Percentiles rank a stretch among this genome's conserved stretches.
Evolutionary conservation across 2,113 vertebrate genomes (phyloP).

Genomic region (Mustela lutreola): DNA sequence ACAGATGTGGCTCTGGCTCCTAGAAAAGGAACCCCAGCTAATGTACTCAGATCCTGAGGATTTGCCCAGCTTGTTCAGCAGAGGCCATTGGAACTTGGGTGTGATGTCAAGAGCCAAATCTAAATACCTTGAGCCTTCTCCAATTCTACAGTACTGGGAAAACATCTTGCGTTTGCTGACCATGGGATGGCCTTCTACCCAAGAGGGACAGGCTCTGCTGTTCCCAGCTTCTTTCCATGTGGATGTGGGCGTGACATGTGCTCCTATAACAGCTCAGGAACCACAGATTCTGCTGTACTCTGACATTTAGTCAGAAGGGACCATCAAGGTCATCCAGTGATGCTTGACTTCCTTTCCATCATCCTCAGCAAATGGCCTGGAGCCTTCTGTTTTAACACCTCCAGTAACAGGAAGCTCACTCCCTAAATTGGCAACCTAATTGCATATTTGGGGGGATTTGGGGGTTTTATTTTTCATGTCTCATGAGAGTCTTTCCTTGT

Average conservation of each 20-base stretch:
- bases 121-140: slow-evolving; percentile 37
- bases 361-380: not conserved
- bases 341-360: not conserved
- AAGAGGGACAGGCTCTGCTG: not conserved
- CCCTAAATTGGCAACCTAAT: not conserved
- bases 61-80: not conserved
- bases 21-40: slow-evolving; percentile 8
- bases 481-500: not conserved
- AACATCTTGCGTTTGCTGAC: slow-evolving; percentile 26
- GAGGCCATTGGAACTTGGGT: not conserved
- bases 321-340: not conserved
- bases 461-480: not conserved
- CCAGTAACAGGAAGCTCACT: not conserved
- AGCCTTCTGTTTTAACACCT: not conserved
- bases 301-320: not conserved
- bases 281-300: not conserved
- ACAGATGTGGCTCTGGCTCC: not conserved
- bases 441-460: not conserved
- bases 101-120: not conserved
- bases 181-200: not conserved
- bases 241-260: not conserved
- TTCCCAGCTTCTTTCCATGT: not conserved
- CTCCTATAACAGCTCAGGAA: not conserved
- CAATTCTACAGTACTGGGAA: slow-evolving; percentile 25
- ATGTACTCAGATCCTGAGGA: not conserved